Percentiles rank a stretch among this genome's conserved stretches.
Evolutionary conservation across 2,888 invertebrate species (phyloP).

Genomic region (Nephrotoma appendiculata): DNA sequence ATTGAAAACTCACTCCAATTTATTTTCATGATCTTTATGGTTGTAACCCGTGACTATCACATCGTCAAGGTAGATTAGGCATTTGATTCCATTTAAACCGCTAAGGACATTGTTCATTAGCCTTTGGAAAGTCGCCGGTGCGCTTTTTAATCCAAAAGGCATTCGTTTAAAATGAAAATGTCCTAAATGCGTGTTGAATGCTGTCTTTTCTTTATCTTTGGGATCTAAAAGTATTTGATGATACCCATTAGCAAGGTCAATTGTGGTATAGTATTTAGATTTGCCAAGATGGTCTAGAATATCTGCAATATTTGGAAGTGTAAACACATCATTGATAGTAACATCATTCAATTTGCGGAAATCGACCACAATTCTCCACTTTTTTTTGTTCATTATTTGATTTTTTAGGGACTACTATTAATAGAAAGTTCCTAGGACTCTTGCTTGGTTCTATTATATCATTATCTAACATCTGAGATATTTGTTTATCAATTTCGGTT

Average conservation of each 20-base stretch:
- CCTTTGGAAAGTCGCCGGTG: neutral
- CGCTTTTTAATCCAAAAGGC: too few species aligned
- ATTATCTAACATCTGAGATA: too few species aligned
- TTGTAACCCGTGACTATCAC: neutral
- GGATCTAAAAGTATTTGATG: neutral
- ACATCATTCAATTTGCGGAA: too few species aligned
- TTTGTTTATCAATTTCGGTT: too few species aligned
- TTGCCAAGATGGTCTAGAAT: too few species aligned
- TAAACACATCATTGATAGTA: too few species aligned
- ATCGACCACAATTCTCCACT: too few species aligned
- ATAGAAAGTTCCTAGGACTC: neutral
- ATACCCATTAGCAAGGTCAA: neutral
- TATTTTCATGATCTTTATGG: neutral
- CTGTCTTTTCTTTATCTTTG: neutral
- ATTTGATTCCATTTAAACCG: neutral
- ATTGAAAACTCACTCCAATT: neutral
- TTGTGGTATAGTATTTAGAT: neutral
- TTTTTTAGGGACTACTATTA: neutral
- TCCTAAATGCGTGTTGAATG: too few species aligned
- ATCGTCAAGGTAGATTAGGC: neutral
- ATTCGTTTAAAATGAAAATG: too few species aligned
- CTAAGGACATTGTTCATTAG: neutral
- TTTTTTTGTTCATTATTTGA: neutral
- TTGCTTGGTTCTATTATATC: neutral
- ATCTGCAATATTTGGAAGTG: too few species aligned